A percentile compares a stretch with the other conserved stretches of the same genome.
These are phyloP conservation scores for Sebastes paucispinis DNA, from an alignment of 2,797 vertebrate genomes.

Conservation along the genomic window DNA sequence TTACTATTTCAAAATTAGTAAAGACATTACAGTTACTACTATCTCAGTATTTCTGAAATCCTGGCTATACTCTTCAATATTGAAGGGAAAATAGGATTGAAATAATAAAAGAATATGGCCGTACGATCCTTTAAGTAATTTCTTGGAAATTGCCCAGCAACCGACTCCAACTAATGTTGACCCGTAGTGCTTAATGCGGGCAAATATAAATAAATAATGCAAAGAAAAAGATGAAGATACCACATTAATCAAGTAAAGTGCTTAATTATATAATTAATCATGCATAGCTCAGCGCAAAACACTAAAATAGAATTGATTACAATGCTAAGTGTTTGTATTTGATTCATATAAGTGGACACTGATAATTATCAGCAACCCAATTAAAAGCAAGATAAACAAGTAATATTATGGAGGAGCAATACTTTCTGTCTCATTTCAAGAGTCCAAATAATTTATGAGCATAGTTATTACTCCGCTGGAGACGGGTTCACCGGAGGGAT, in stretches of 20 bases:
- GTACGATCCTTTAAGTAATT: not conserved
- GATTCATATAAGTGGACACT: constrained; percentile 71
- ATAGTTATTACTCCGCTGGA: constrained; percentile 28
- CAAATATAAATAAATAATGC: constrained; percentile 45
- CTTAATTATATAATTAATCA: constrained; percentile 66
- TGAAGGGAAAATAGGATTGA: not conserved
- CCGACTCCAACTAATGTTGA: constrained; percentile 11
- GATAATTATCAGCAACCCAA: constrained; percentile 72
- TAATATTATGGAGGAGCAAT: constrained; percentile 40
- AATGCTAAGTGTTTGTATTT: constrained; percentile 61
- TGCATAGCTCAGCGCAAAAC: constrained; percentile 39
- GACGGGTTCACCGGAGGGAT: constrained; percentile 41
- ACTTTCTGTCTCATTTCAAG: constrained; percentile 43
- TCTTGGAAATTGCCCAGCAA: not conserved
- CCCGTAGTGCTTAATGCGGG: constrained; percentile 23
- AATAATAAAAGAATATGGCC: not conserved
- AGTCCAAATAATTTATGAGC: constrained; percentile 58
- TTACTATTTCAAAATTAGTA: too few relatives aligned
- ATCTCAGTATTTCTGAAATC: not conserved
- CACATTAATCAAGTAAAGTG: constrained; percentile 59
- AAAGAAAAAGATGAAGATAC: constrained; percentile 30
- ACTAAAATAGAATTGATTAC: constrained; percentile 67
- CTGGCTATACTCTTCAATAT: not conserved
- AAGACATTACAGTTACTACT: too few relatives aligned
- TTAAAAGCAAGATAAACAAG: constrained; percentile 70